Base-by-base conservation (phyloP, 2,888 invertebrate species). In the Chrysomela aeneicollis region DNA sequence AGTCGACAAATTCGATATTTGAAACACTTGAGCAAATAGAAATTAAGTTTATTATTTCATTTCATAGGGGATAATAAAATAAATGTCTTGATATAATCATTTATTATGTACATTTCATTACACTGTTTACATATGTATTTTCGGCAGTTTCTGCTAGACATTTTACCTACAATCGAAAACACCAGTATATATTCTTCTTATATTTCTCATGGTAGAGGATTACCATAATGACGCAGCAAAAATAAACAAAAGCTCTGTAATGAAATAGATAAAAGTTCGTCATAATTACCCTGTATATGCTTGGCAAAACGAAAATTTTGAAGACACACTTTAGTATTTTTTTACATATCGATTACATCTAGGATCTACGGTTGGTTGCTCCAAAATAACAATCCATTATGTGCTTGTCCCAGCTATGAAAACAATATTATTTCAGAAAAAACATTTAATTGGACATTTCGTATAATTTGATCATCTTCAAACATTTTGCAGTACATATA, bases 91-190 rank as follows among this genome's bases (percentile, higher is more conserved):
- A 26, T 12, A 42, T 35, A 12, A 35, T 42, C 42, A 42, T 42
- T 42, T 42, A 42, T 42, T 42, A 42, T 42, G 42, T 42, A 42
- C 42, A 42, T 42, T 42, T 42, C 42, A 42, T 42, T 15, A 42
- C 42, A 42, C 42, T 42, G 42, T 42, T 42, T 15, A 42, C 42
- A 42, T 42, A 42, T 42, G 42, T 42, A 42, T 15, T 42, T 42
- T 42, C 42, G 42, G 42, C 42, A 15, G 42, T 15, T 4, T 42
- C 15, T 3, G 4, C 42, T 8, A 42, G 15, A 42, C n/a, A 42
- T 15, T n/a, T 42, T 42, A n/a, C 12, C 42, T 42, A 15, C 42
- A 42, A 15, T 42, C 3, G 15, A 4, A 42, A 42, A 42, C 42
- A 42, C 26, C 3, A 35, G 35, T 26, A 35, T 4, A 42, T 42